A percentile compares a stretch with the other conserved stretches of the same genome.
These are phyloP conservation scores for Phrynocephalus guinanensis DNA, from an alignment of 2,797 vertebrate species.

Conservation along the genomic window DNA sequence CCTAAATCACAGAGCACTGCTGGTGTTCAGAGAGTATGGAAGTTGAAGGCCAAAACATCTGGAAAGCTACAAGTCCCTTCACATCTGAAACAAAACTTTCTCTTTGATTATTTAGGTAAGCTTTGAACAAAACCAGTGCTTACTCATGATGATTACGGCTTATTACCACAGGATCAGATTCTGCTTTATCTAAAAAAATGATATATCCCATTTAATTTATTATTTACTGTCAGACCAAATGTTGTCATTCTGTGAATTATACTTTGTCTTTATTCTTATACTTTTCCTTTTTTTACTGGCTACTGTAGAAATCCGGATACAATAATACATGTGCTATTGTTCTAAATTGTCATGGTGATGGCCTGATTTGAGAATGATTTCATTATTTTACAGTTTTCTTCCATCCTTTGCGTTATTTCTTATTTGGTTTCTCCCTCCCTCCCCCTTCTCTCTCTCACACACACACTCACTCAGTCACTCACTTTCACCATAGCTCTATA, in stretches of 20 bases:
- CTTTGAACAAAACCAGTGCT: not conserved
- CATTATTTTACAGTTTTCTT: not conserved
- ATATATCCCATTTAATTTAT: not conserved
- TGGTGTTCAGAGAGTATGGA: not conserved
- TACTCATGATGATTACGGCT: not conserved
- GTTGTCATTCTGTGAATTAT: not conserved
- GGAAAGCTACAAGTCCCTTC: not conserved
- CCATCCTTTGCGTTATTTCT: not conserved
- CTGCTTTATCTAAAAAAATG: not conserved
- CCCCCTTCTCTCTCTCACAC: no score
- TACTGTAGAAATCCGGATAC: not conserved
- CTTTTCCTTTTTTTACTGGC: not conserved
- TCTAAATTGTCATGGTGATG: not conserved
- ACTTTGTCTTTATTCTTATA: accelerated
- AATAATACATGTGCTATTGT: not conserved
- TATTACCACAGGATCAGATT: not conserved
- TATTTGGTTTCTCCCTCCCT: no score
- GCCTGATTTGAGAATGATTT: not conserved
- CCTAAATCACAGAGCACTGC: no score
- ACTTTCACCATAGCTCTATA: not conserved
- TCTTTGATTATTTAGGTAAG: not conserved
- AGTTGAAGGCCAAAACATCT: not conserved
- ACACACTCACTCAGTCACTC: no score
- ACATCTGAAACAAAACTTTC: not conserved
- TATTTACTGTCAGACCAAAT: not conserved